Evolutionary conservation across 37 sponge, comb jelly and placozoan genomes (phyloP), one percentile per base, ranked within the genome.

Genomic region (Petrosia ficiformis): DNA sequence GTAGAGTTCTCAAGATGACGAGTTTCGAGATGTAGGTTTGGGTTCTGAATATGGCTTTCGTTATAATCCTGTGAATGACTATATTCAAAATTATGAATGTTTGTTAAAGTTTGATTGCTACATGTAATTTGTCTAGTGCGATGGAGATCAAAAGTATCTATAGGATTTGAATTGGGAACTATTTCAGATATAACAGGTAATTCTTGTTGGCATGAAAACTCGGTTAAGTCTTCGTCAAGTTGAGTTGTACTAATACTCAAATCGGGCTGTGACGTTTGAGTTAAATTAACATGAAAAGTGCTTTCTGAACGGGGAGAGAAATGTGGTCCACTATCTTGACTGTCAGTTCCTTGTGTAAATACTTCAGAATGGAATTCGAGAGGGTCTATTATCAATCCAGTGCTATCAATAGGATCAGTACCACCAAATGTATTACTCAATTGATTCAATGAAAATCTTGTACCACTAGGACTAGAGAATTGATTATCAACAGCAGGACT

Each of bases 121-220:
- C 28, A 8, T 6, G 54, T 48, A 48, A 19, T 14, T 14, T 8
- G 14, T 14, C 54, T 48, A 8, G 6, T n/a, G 63, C 26, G 28
- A 61, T 61, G 63, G 26, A 61, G 63, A 61, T 61, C 63, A 61
- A 61, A 61, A 5, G 63, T 61, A 29, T 61, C 63, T 8, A 61
- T 61, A n/a, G 63, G 63, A 48, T 10, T 48, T 11, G 63, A 61
- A 29, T 61, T 61, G 26, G 14, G 14, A 5, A 61, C n/a, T 19
- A 48, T 8, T n/a, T 61, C 63, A 8, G 63, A 61, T 26, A 61
- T 61, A 5, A n/a, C 63, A 61, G 63, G 63, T 26, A 61, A 29
- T 5, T 61, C 28, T 6, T 8, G 63, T n/a, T 61, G 14, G 54
- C 54, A 48, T 10, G 10, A 19, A 16, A 19, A 10, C 14, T 48